phyloP scores from a whole-genome alignment of 2,113 vertebrate species.

The Xenus cinereus region DNA sequence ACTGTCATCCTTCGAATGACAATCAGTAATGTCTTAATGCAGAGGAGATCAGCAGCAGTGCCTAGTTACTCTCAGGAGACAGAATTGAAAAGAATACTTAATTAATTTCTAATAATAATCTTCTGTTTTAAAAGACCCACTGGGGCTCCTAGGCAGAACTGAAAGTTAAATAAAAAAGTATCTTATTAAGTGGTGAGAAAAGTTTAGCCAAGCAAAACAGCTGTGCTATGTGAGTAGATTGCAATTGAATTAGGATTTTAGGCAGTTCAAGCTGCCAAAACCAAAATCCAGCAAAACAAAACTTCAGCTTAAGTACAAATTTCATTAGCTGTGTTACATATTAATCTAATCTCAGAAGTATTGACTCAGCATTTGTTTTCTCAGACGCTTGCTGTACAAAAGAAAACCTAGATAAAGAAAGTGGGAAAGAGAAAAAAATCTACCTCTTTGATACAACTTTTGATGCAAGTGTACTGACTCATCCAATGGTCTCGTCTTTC shows the following conservation, averaged over 20 bases:
- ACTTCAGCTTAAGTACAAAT: conserved; percentile 37
- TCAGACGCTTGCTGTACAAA: not conserved
- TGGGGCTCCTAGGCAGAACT: conserved; percentile 52
- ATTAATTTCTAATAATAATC: conserved; percentile 74
- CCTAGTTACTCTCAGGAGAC: conserved; percentile 49
- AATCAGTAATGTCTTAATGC: conserved; percentile 64
- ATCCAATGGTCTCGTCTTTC: not conserved
- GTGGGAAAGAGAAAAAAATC: not conserved
- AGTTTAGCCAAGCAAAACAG: conserved; percentile 61
- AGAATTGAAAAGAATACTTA: conserved; percentile 66
- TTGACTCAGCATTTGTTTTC: not conserved
- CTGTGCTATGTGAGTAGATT: conserved; percentile 3
- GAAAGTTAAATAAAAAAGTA: conserved; percentile 71
- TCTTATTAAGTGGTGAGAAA: conserved; percentile 49
- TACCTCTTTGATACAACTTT: not conserved
- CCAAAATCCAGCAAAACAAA: not conserved
- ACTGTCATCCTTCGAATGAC: conserved; percentile 26
- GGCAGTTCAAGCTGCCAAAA: conserved; percentile 27
- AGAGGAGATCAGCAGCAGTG: conserved; percentile 28
- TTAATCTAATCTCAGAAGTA: conserved; percentile 6
- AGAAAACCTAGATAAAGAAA: not conserved
- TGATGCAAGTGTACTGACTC: not conserved
- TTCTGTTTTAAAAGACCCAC: conserved; percentile 54
- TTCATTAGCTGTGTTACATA: conserved; percentile 5
- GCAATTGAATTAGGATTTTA: conserved; percentile 45